Percentiles rank a stretch among this genome's conserved stretches.
phyloP scores from a whole-genome alignment of 2,113 vertebrate species.

The Trichomycterus rosablanca region DNA sequence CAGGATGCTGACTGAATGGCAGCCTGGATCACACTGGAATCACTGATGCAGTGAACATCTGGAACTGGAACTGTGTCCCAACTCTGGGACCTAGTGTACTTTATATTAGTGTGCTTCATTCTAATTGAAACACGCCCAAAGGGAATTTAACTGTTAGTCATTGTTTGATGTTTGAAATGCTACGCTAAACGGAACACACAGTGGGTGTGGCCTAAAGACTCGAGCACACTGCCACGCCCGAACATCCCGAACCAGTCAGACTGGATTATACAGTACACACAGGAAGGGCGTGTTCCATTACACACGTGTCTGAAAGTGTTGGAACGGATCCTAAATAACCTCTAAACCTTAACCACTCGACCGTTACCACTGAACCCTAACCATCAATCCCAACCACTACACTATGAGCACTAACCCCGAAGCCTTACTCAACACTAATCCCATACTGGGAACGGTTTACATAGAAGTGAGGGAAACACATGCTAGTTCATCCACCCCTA shows the following conservation, averaged over 20 bases:
- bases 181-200: neutral
- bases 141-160: conserved; percentile 7
- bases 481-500: neutral
- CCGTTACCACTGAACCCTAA: too few relatives aligned
- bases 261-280: too few relatives aligned
- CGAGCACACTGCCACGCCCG: neutral
- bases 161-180: neutral
- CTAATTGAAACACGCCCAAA: conserved; percentile 6
- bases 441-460: too few relatives aligned
- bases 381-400: neutral
- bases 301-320: too few relatives aligned
- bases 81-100: neutral
- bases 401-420: neutral
- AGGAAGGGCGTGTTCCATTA: too few relatives aligned
- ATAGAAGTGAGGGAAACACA: too few relatives aligned
- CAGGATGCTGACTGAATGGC: conserved; percentile 8
- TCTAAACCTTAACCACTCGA: too few relatives aligned
- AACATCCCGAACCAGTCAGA: neutral
- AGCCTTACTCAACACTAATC: neutral
- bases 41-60: neutral
- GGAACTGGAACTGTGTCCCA: neutral
- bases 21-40: neutral
- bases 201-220: neutral
- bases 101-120: conserved; percentile 8
- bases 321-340: too few relatives aligned